phyloP scores from a whole-genome alignment of 2,888 invertebrate genomes.

The Steinernema scapterisci region DNA sequence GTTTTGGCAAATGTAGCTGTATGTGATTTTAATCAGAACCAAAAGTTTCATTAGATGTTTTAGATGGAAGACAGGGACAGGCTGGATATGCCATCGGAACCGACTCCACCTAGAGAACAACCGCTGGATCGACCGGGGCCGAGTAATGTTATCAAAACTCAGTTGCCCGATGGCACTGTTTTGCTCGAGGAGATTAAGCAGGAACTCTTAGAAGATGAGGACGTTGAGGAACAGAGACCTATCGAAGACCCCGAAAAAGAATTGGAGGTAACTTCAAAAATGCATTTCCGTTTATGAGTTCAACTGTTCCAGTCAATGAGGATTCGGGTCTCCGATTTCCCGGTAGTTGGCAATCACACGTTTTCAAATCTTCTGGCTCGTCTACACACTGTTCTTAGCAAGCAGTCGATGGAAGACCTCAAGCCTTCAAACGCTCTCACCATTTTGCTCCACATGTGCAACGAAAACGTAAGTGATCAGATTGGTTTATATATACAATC shows the following conservation, averaged over 20 bases:
- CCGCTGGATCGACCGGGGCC: too few species aligned
- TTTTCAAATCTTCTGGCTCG: slow-evolving; percentile 70
- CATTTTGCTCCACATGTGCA: slow-evolving; percentile 82
- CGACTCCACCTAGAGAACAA: too few species aligned
- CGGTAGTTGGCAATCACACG: slow-evolving; percentile 12
- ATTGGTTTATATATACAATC: neutral
- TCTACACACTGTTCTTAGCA: slow-evolving; percentile 58
- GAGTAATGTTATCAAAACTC: too few species aligned
- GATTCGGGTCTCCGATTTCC: slow-evolving; percentile 16
- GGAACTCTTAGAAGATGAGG: neutral
- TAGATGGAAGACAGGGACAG: too few species aligned
- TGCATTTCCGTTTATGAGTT: neutral
- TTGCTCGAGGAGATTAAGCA: neutral
- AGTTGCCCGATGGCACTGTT: neutral
- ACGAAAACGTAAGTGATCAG: slow-evolving; percentile 74
- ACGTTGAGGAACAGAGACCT: neutral
- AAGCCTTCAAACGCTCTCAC: slow-evolving; percentile 81
- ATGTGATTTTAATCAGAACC: neutral
- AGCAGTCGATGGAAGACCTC: slow-evolving; percentile 76
- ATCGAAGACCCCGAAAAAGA: neutral
- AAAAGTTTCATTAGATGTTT: too few species aligned
- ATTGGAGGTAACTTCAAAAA: neutral
- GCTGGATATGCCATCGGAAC: too few species aligned
- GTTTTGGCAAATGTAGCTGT: neutral
- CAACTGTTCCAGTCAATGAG: neutral